Evolutionary conservation across 1,140 invertebrate species (phyloP).

Genomic region (Cydia amplana): DNA sequence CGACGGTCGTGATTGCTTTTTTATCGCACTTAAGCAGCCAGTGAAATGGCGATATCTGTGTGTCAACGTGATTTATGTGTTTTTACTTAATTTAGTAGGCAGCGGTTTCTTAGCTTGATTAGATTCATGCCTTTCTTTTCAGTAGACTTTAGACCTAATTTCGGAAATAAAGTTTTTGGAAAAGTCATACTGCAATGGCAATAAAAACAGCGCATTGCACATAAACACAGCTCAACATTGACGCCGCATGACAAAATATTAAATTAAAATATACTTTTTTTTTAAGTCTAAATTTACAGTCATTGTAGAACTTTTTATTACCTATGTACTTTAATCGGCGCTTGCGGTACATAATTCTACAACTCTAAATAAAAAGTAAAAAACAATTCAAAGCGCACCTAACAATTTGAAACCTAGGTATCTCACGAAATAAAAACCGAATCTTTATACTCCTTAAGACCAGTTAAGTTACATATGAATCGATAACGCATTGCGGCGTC

Average conservation of each 20-base stretch:
- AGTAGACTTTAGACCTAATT: background rate
- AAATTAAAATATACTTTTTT: too few species aligned
- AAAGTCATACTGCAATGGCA: too few species aligned
- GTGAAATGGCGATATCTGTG: slow-evolving; percentile 31
- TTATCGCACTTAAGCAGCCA: slow-evolving; percentile 32
- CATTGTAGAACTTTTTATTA: too few species aligned
- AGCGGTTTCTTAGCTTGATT: slow-evolving; percentile 18
- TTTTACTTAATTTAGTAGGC: slow-evolving; percentile 31
- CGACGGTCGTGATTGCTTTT: slow-evolving; percentile 30
- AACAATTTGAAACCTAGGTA: slow-evolving; percentile 2
- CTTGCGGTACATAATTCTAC: too few species aligned
- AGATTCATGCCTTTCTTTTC: background rate
- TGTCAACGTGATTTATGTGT: slow-evolving; percentile 31
- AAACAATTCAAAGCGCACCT: slow-evolving; percentile 1
- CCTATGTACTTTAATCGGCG: too few species aligned
- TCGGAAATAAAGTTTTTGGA: background rate
- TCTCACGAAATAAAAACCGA: slow-evolving; percentile 28
- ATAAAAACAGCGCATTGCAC: too few species aligned
- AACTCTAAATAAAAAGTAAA: background rate
- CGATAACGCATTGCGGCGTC: slow-evolving; percentile 23
- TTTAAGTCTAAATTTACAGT: too few species aligned
- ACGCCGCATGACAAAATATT: too few species aligned
- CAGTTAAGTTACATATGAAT: slow-evolving; percentile 30
- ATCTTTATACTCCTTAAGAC: slow-evolving; percentile 29
- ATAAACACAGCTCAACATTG: too few species aligned